These are phyloP conservation scores for Apteryx mantelli DNA, from an alignment of 2,113 vertebrate genomes.

Conservation along the genomic window DNA sequence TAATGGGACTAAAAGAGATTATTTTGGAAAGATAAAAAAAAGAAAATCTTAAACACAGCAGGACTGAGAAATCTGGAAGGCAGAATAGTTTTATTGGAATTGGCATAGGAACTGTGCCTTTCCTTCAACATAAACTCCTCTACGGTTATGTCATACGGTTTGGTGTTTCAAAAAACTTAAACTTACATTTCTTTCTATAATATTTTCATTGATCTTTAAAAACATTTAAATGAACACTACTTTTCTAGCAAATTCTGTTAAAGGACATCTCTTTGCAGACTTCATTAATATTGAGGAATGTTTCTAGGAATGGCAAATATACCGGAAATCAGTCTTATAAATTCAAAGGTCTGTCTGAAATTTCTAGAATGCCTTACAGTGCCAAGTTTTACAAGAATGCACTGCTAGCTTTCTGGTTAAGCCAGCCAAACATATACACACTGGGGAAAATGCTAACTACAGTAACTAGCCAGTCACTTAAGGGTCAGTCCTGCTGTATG, in stretches of 20 bases:
- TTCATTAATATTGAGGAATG: conserved; percentile 23
- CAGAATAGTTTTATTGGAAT: neutral
- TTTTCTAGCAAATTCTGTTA: neutral
- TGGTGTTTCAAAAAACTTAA: neutral
- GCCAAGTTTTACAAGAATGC: conserved; percentile 19
- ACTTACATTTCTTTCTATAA: neutral
- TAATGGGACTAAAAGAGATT: neutral
- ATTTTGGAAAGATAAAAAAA: neutral
- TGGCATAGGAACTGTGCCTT: neutral
- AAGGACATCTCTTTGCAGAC: conserved; percentile 5
- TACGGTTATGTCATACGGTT: neutral
- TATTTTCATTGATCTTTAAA: neutral
- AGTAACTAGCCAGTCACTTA: neutral
- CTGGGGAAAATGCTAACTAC: neutral
- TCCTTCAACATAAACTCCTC: neutral
- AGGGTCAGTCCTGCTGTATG: neutral
- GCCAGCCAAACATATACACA: neutral
- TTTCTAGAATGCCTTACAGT: conserved; percentile 43
- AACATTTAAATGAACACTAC: neutral
- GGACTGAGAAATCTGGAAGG: neutral
- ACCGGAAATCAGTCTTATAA: conserved; percentile 49
- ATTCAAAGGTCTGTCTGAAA: conserved; percentile 34
- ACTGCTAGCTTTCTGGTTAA: conserved; percentile 38
- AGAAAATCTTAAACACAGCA: neutral
- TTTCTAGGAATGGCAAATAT: conserved; percentile 55